phyloP scores from a whole-genome alignment of 64 coral and sea anemone species.

The Montipora capricornis region DNA sequence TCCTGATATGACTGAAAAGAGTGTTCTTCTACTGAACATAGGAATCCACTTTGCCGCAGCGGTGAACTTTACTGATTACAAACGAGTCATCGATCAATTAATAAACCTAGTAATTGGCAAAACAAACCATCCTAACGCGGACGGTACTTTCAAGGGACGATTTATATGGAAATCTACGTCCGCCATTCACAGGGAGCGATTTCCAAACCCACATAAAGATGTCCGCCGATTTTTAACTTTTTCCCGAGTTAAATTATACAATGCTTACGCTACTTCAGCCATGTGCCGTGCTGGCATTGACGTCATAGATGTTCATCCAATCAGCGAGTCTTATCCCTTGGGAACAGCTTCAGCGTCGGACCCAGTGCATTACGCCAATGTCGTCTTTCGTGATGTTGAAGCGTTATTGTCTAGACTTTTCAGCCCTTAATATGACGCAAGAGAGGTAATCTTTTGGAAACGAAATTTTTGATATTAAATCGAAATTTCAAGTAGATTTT shows the following conservation, averaged over 20 bases:
- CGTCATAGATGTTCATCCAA: slow-evolving; percentile 87
- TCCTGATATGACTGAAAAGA: slow-evolving; percentile 66
- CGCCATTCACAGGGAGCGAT: slow-evolving; percentile 79
- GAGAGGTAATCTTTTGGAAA: background rate
- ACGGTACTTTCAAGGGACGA: slow-evolving; percentile 38
- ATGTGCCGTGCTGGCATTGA: slow-evolving; percentile 88
- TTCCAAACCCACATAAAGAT: slow-evolving; percentile 85
- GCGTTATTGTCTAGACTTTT: slow-evolving; percentile 62
- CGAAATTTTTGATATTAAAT: too few relatives aligned
- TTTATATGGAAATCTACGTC: slow-evolving; percentile 90
- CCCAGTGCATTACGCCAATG: slow-evolving; percentile 77
- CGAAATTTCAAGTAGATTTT: too few relatives aligned
- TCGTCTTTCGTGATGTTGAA: slow-evolving; percentile 72
- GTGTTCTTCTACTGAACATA: slow-evolving; percentile 83
- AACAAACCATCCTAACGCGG: background rate
- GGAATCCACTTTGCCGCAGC: slow-evolving; percentile 82
- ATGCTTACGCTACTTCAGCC: slow-evolving; percentile 82
- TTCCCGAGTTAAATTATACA: slow-evolving; percentile 78
- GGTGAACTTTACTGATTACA: slow-evolving; percentile 83
- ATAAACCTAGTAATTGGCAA: slow-evolving; percentile 25
- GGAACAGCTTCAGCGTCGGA: slow-evolving; percentile 82
- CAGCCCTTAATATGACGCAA: background rate
- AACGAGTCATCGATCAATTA: slow-evolving; percentile 71
- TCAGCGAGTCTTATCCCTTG: slow-evolving; percentile 80
- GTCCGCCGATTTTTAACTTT: slow-evolving; percentile 84